Base-by-base conservation (phyloP, 1,140 invertebrate species). In the Cryptotermes secundus region DNA sequence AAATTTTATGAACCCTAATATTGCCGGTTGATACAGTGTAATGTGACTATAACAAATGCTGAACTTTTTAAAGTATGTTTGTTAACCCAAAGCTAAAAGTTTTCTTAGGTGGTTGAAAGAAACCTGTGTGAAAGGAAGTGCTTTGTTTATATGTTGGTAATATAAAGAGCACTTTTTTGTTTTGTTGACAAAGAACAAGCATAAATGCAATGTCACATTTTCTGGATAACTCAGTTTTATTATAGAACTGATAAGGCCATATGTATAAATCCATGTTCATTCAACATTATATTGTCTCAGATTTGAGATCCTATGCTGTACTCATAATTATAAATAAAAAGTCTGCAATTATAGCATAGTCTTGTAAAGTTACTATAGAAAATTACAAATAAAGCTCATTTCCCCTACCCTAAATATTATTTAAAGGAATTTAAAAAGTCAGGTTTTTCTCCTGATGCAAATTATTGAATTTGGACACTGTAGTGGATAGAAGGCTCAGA, bases 171-270 rank as follows among this genome's bases (percentile, higher is more conserved):
- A 72, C 59, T 72, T 72, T 38, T n/a, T 72, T 72, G 10, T 72
- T n/a, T 72, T 72, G 31, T n/a, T 72, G 59, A 72, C 31, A 72
- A 72, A 31, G n/a, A 72, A 72, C n/a, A 26, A 65, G 59, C 59
- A 72, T 72, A n/a, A 26, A 72, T 72, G 59, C 59, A 72, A 31
- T 72, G 2, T 72, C n/a, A 72, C 59, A 72, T 9, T 72, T 72
- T 72, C 59, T 72, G 59, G 59, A 31, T 72, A 72, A 72, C 26
- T 72, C 59, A 72, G n/a, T 72, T 72, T 72, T 72, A 72, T 72
- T 72, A 31, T 72, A 72, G 26, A 72, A 1, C 53, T 59, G 53
- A 26, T 59, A 72, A n/a, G 59, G 59, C 59, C 59, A 72, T 72
- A 26, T 72, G 59, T 72, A 72, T 72, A n/a, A 72, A 72, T 31